Evolutionary conservation across 64 coral and sea anemone species (phyloP).

Genomic region (Dendronephthya gigantea): DNA sequence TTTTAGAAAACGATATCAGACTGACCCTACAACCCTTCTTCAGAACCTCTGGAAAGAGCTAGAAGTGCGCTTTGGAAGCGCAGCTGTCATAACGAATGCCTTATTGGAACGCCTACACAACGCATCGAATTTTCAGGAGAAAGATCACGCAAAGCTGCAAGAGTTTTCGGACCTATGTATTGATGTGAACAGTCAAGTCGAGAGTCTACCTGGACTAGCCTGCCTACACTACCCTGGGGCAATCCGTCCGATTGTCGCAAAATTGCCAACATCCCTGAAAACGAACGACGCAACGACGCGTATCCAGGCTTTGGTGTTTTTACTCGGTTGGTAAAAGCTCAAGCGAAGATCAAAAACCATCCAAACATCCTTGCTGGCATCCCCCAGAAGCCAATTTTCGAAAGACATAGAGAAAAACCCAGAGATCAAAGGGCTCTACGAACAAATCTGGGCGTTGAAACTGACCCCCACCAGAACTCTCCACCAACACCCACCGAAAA

Average conservation of each 20-base stretch:
- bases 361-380: constrained; percentile 17
- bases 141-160: constrained; percentile 4
- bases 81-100: constrained; percentile 22
- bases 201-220: constrained; percentile 16
- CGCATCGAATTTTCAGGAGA: constrained; percentile 11
- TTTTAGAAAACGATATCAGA: background rate
- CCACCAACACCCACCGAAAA: background rate
- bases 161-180: constrained; percentile 29
- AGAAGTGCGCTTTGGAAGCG: constrained; percentile 9
- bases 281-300: background rate
- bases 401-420: background rate
- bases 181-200: constrained; percentile 19
- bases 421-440: background rate
- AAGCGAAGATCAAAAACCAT: constrained; percentile 26
- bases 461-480: background rate
- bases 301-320: constrained; percentile 20
- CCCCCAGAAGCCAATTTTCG: background rate
- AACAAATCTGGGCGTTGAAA: background rate
- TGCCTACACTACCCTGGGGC: constrained; percentile 29
- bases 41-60: constrained; percentile 16
- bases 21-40: background rate
- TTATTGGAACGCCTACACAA: constrained; percentile 13
- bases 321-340: background rate
- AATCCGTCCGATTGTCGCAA: constrained; percentile 14
- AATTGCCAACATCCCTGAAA: background rate